Evolutionary conservation across 2,888 invertebrate species (phyloP).

Genomic region (Scaptomyza reducta): DNA sequence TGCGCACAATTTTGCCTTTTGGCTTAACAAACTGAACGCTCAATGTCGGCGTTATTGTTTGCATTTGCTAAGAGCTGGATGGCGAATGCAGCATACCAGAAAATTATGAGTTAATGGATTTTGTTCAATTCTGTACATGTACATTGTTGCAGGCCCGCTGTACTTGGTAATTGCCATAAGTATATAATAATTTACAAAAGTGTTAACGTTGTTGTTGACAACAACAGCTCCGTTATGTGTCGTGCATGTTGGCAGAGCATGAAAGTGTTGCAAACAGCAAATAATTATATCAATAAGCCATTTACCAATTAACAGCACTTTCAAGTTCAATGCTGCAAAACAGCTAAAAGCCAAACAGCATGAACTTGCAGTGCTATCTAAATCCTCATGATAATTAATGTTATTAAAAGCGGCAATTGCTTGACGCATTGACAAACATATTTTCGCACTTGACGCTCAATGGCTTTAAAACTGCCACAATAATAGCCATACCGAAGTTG

Average conservation of each 20-base stretch:
- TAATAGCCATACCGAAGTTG: not conserved
- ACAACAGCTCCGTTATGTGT: constrained; percentile 22
- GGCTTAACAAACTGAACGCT: constrained; percentile 79
- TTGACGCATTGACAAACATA: constrained; percentile 48
- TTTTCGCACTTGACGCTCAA: constrained; percentile 35
- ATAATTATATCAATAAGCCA: constrained; percentile 36
- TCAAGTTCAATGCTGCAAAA: constrained; percentile 66
- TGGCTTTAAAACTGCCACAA: not conserved
- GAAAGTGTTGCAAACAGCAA: constrained; percentile 67
- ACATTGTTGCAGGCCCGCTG: constrained; percentile 12
- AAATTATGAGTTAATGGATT: constrained; percentile 81
- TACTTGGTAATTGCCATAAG: constrained; percentile 31
- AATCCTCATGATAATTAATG: constrained; percentile 41
- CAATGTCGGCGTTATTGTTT: constrained; percentile 57
- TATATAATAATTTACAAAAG: constrained; percentile 49
- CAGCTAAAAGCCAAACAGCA: not conserved
- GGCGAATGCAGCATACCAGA: constrained; percentile 69
- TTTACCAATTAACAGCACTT: constrained; percentile 37
- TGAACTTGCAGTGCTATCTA: constrained; percentile 11
- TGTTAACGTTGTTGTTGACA: constrained; percentile 51
- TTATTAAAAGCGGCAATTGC: constrained; percentile 69
- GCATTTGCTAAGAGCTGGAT: constrained; percentile 33
- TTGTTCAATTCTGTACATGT: constrained; percentile 57
- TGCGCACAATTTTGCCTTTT: constrained; percentile 76
- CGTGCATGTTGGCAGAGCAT: constrained; percentile 59